A percentile compares a stretch with the other conserved stretches of the same genome.
Conservation (phyloP, 2,797 vertebrate species). For the Sebastes jordani region DNA sequence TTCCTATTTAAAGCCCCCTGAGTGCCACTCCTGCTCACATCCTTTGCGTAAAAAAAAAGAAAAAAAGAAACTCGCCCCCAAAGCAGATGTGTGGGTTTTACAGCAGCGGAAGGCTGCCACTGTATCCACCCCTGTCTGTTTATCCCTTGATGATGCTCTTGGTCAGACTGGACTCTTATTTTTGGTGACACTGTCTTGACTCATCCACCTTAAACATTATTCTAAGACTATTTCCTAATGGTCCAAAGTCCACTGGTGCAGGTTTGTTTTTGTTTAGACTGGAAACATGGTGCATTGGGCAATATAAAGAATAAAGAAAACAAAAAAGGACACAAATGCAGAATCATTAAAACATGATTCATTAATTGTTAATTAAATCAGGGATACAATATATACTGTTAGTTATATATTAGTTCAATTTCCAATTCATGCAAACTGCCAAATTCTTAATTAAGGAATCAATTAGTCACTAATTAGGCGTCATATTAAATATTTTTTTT, state of each 20-base stretch:
- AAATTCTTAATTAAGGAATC: neutral
- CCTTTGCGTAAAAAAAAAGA: constrained; percentile 69
- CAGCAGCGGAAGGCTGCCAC: constrained; percentile 77
- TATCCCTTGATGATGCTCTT: constrained; percentile 56
- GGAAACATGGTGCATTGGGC: neutral
- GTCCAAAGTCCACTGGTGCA: neutral
- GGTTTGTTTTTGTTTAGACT: neutral
- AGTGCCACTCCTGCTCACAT: constrained; percentile 83
- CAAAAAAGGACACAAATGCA: neutral
- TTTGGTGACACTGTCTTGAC: constrained; percentile 58
- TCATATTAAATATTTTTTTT: neutral
- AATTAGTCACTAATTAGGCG: neutral
- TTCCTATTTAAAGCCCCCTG: constrained; percentile 83
- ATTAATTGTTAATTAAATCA: neutral
- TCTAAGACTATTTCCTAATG: constrained; percentile 21
- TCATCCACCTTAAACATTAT: constrained; percentile 49
- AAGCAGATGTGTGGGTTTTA: constrained; percentile 78
- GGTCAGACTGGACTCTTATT: constrained; percentile 66
- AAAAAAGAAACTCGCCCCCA: constrained; percentile 79
- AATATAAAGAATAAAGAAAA: neutral
- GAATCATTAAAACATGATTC: neutral
- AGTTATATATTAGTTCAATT: neutral
- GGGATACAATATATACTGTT: neutral
- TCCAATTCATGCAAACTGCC: neutral
- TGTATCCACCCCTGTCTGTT: constrained; percentile 76